Base-by-base conservation (phyloP, 1,140 invertebrate genomes). In the Limonius californicus region DNA sequence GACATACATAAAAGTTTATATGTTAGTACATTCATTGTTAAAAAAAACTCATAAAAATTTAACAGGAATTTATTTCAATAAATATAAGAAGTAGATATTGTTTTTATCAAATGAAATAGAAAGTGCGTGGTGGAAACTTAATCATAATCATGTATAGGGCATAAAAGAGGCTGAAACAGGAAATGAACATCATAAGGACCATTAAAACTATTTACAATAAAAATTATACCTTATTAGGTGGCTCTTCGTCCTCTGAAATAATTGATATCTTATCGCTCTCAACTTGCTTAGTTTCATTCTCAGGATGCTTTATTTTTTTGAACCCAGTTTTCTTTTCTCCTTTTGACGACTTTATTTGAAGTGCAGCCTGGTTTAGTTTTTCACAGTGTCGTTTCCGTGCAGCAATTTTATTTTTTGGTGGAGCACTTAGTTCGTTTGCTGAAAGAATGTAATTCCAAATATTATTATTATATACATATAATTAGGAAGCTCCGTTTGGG, bases 381-480 rank as follows among this genome's bases (percentile, higher is more conserved):
- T 32, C 15, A 50, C 61, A 62, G 35, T 62, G 56, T 11, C 32
- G 18, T 50, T 58, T 57, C 55, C 55, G 54, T 9, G 32, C 54
- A 50, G 7, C 11, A 19, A 62, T 35, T 62, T 62, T 62, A n/a
- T 58, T 39, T 54, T 43, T 15, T 9, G 45, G 21, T n/a, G 68
- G 68, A 2, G 53, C 62, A 21, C 57, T 65, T 55, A 69, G 50
- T 60, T 67, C 54, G 16, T 61, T 54, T 27, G 68, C 68, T 69
- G 45, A 2, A 50, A 50, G n/a, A n/a, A n/a, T n/a, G n/a, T n/a
- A n/a, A n/a, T n/a, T n/a, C n/a, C n/a, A n/a, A n/a, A n/a, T n/a
- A n/a, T n/a, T n/a, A n/a, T n/a, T n/a, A n/a, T n/a, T n/a, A n/a
- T n/a, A n/a, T n/a, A n/a, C n/a, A n/a, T n/a, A n/a, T n/a, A n/a